Percentiles rank a stretch among this genome's conserved stretches.
Evolutionary conservation across 2,113 vertebrate species (phyloP).

Genomic region (Chroicocephalus ridibundus): DNA sequence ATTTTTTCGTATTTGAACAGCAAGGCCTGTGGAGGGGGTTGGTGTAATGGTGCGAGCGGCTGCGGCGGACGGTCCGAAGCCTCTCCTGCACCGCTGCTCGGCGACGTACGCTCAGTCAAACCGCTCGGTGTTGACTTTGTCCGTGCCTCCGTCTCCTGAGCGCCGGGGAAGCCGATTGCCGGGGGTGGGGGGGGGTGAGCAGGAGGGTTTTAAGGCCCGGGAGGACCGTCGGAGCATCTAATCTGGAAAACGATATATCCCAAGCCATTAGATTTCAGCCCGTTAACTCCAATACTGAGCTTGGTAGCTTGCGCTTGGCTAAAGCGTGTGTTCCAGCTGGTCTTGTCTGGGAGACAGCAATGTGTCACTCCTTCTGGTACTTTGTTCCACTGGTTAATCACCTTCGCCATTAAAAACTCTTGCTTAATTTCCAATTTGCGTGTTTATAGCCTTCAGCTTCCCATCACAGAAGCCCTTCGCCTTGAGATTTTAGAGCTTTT

Average conservation of each 20-base stretch:
- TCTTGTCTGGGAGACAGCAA: not conserved
- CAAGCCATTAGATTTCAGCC: not conserved
- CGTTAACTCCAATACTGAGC: fast-evolving
- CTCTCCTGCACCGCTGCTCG: not conserved
- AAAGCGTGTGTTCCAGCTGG: not conserved
- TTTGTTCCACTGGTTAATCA: not conserved
- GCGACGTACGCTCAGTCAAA: not conserved
- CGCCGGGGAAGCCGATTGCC: not conserved
- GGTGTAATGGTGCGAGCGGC: not conserved
- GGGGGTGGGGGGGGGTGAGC: too few species aligned
- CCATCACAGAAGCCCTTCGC: not conserved
- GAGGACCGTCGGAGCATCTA: not conserved
- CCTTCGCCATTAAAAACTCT: not conserved
- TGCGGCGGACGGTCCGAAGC: not conserved
- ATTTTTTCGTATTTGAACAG: not conserved
- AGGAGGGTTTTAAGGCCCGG: not conserved
- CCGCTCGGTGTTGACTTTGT: fast-evolving
- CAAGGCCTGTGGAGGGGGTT: not conserved
- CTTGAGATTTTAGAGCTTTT: not conserved
- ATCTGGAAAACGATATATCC: not conserved
- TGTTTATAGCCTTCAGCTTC: not conserved
- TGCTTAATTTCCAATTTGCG: not conserved
- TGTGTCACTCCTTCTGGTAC: not conserved
- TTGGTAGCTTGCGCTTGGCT: not conserved
- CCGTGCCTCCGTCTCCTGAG: fast-evolving